Base-by-base conservation (phyloP, 2,797 vertebrate genomes). In the Falco biarmicus region DNA sequence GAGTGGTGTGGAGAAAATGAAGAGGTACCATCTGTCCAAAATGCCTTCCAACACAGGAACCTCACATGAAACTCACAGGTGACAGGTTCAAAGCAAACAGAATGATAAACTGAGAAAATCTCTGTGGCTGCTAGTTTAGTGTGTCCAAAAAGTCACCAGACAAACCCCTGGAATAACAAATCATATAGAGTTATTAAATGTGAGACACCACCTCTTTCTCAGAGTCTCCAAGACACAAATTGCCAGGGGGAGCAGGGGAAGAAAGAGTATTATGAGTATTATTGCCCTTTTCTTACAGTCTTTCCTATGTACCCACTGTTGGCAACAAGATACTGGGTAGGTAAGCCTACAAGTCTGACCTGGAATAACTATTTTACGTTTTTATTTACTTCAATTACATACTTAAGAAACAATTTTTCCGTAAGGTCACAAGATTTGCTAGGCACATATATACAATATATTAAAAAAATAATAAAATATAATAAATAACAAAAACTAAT, bases 21-120 rank as follows among this genome's bases (percentile, higher is more conserved):
- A 48, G 41, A 43, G 26, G 15, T 15, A 25, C 13, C 39, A 63
- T 31, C 26, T 9, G 51, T 39, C n/a, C 68, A 43, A 84, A 92
- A 54, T 10, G 5, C 13, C 32, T 63, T 64, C 59, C 39, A 82
- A 34, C 31, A 75, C 11, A 69, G 43, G 39, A 87, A 54, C 22
- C 45, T 75, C n/a, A 15, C 0, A 3, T 10, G 11, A 22, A 70
- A 77, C 29, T 41, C 80, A 31, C 0, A 47, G 20, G 16, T 43
- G 48, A 32, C 32, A 57, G 18, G 16, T 43, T 81, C 50, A 78
- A 81, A 84, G 65, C 25, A 54, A 89, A 65, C 13, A 78, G 66
- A 89, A 63, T 1, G 0, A 59, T 28, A 32, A 74, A 19, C 43
- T 64, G 54, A 65, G 63, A 82, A 69, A 61, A 85, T 12, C 32